phyloP scores from a whole-genome alignment of 2,888 invertebrate species.

The Laothoe populi region DNA sequence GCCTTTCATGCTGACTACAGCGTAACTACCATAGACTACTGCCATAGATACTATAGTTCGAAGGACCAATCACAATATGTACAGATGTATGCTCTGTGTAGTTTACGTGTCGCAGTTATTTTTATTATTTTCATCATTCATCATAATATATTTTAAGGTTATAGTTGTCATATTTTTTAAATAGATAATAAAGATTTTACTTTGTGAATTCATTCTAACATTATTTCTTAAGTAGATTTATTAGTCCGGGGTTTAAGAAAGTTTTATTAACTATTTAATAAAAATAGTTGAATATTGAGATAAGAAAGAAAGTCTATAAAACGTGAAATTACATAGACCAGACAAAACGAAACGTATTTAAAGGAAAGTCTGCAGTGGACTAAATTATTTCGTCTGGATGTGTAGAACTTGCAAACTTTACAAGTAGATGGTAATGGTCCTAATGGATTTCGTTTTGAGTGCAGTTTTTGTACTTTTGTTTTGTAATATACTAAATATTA shows the following conservation, averaged over 20 bases:
- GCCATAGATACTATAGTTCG: no score
- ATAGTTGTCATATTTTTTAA: no score
- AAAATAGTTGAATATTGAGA: slow-evolving; percentile 8
- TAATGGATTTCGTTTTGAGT: slow-evolving; percentile 20
- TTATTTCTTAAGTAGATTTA: not conserved
- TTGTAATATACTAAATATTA: not conserved
- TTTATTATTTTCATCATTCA: not conserved
- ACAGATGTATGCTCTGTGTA: no score
- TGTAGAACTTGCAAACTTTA: slow-evolving; percentile 14
- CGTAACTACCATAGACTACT: no score
- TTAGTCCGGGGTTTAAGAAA: not conserved
- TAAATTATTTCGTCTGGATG: slow-evolving; percentile 24
- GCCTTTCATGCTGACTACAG: no score
- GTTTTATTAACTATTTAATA: not conserved
- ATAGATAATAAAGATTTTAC: no score
- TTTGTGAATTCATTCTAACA: not conserved
- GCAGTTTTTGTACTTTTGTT: slow-evolving; percentile 1
- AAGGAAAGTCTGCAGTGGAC: slow-evolving; percentile 16
- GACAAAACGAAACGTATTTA: slow-evolving; percentile 13
- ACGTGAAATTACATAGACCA: slow-evolving; percentile 14
- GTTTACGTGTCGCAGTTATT: no score
- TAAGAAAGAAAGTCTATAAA: slow-evolving; percentile 9
- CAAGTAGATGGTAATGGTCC: slow-evolving; percentile 12
- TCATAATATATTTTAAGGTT: no score
- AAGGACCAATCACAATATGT: no score